Base-by-base conservation (phyloP, 2,113 vertebrate species). In the Pelecanoides urinatrix region DNA sequence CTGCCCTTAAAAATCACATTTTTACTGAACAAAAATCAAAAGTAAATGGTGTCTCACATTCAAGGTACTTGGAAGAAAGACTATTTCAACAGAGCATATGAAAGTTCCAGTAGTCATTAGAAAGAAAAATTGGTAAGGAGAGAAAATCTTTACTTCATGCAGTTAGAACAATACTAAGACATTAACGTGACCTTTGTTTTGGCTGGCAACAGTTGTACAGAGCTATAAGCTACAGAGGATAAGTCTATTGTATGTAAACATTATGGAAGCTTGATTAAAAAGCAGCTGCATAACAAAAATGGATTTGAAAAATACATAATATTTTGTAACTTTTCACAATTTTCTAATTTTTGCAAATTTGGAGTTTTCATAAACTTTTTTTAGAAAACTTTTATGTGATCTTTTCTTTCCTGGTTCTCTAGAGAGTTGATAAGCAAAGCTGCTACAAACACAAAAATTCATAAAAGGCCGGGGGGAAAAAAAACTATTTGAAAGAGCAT, bases 1-100 rank as follows among this genome's bases (percentile, higher is more conserved):
- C 19, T 72, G 47, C 55, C 77, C 66, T 92, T 82, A 75, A 89
- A 92, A 77, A 56, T 91, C 78, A 84, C 34, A 34, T 53, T 81
- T 95, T 84, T 38, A 92, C 42, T 36, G 19, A 77, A 53, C 16
- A 55, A 91, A 93, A 94, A 25, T 11, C 19, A 66, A 18, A 67
- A 80, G 59, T 34, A 80, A 86, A 66, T 7, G 22, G 36, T 26
- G 23, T 49, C 42, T 84, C 68, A 55, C 25, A 70, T 70, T 25
- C 65, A 73, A 87, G 53, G 30, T 53, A n/a, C 59, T 70, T 40
- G 40, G 40, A 58, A 73, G 19, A 53, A 70, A 58, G 18, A 36
- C 7, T 38, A 7, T 62, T 85, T 62, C 52, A 88, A 56, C 44
- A 76, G 45, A 61, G 50, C 12, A n/a, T 8, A 45, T 16, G 13